Base-by-base conservation (phyloP, 2,797 vertebrate genomes). In the Etheostoma perlongum region DNA sequence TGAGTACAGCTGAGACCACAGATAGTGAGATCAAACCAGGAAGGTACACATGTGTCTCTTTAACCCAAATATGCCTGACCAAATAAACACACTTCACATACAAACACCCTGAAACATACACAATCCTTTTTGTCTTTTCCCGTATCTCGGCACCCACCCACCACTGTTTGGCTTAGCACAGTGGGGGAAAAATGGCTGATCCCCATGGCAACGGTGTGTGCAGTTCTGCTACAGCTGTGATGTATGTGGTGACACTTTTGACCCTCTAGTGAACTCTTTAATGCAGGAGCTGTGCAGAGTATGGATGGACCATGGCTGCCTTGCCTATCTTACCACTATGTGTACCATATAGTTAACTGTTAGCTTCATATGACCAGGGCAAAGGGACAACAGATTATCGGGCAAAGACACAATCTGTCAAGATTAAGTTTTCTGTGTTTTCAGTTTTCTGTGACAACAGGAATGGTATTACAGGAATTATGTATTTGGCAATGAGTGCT, bases 171-270 rank as follows among this genome's bases (percentile, higher is more conserved):
- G 83, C 88, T 92, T 90, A 81, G 80, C 79, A 88, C 87, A 84
- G 88, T 79, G 75, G 74, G 70, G 76, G 40, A 61, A 66, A 92
- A 88, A 89, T 92, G 90, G 88, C 85, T 0, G 88, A 89, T 94
- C 89, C 64, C 93, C 87, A 93, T 93, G 85, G 93, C 72, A 92
- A 94, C 93, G 54, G 36, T 91, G 86, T 93, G 90, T 93, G 91
- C 89, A 51, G 84, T 92, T 93, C 93, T 91, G 89, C 93, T 91
- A 92, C 92, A 93, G 90, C 93, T 91, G 94, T 94, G 94, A 94
- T 95, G 91, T 94, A 94, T 93, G 92, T 91, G 90, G 89, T 93
- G 90, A 92, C 93, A 93, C 90, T 90, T 90, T 89, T 93, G 93
- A 94, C 94, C 93, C 90, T 70, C 71, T 71, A 75, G 72, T 94